phyloP scores from a whole-genome alignment of 2,888 invertebrate genomes.

The Suillia variegata region DNA sequence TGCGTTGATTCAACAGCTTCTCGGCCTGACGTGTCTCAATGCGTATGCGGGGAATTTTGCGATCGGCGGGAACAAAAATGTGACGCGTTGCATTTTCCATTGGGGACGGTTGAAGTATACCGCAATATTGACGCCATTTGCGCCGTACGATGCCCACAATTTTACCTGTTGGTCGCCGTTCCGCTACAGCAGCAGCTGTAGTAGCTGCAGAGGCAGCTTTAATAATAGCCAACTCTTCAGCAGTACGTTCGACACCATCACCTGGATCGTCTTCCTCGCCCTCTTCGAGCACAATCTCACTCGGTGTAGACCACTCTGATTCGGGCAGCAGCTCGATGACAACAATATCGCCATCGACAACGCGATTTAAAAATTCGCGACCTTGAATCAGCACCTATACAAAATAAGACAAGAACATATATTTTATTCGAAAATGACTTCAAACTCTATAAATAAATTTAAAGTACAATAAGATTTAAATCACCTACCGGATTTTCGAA shows the following conservation, averaged over 20 bases:
- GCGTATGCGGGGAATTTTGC: conserved; percentile 90
- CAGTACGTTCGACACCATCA: conserved; percentile 60
- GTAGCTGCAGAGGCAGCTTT: conserved; percentile 39
- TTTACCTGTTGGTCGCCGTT: conserved; percentile 71
- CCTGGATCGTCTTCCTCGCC: conserved; percentile 71
- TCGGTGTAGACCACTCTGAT: conserved; percentile 88
- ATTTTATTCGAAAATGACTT: not conserved
- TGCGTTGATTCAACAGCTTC: conserved; percentile 78
- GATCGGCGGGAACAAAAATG: conserved; percentile 92
- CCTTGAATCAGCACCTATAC: conserved; percentile 83
- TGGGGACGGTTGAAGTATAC: conserved; percentile 82
- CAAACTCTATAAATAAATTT: not conserved
- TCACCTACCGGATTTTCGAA: conserved; percentile 76
- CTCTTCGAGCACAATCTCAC: conserved; percentile 79
- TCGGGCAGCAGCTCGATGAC: conserved; percentile 88
- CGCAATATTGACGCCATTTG: conserved; percentile 98
- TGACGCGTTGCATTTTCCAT: conserved; percentile 76
- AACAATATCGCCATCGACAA: conserved; percentile 93
- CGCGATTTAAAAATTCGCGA: conserved; percentile 83
- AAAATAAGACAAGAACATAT: conserved; percentile 20
- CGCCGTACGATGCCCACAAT: conserved; percentile 94
- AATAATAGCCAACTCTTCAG: conserved; percentile 63
- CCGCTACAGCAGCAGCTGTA: conserved; percentile 44
- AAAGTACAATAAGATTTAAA: not conserved
- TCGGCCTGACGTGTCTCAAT: conserved; percentile 94